These are phyloP conservation scores for Scaptomyza montana DNA, from an alignment of 1,140 invertebrate species.

Conservation along the genomic window DNA sequence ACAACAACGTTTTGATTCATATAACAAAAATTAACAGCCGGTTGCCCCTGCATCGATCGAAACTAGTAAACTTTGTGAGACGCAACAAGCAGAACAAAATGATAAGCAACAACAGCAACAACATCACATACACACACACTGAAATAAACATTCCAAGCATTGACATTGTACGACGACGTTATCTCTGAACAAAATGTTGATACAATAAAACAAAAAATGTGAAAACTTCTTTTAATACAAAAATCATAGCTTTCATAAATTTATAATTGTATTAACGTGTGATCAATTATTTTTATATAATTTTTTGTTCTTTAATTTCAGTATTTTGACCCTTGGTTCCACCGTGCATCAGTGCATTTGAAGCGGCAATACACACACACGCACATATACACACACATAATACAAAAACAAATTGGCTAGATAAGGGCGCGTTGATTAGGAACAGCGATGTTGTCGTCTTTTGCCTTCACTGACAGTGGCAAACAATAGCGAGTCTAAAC, in stretches of 20 bases:
- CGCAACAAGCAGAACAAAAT: slow-evolving; percentile 52
- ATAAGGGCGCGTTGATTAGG: slow-evolving; percentile 75
- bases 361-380: slow-evolving; percentile 35
- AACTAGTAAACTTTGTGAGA: neutral
- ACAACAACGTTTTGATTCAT: slow-evolving; percentile 48
- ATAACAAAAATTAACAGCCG: slow-evolving; percentile 45
- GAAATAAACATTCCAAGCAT: neutral
- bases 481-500: slow-evolving; percentile 70
- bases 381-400: slow-evolving; percentile 14
- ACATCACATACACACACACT: slow-evolving; percentile 10
- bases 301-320: neutral
- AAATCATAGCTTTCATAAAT: too few species aligned
- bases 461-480: slow-evolving; percentile 22
- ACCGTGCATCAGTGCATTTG: neutral
- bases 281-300: neutral
- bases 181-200: too few species aligned
- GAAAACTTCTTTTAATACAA: too few species aligned
- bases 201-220: too few species aligned
- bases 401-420: slow-evolving; percentile 58
- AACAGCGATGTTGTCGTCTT: slow-evolving; percentile 38
- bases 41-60: neutral
- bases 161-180: neutral
- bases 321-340: neutral
- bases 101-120: slow-evolving; percentile 61
- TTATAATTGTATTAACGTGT: too few species aligned